Evolutionary conservation across 2,797 vertebrate species (phyloP).

Genomic region (Scolopax rusticola): DNA sequence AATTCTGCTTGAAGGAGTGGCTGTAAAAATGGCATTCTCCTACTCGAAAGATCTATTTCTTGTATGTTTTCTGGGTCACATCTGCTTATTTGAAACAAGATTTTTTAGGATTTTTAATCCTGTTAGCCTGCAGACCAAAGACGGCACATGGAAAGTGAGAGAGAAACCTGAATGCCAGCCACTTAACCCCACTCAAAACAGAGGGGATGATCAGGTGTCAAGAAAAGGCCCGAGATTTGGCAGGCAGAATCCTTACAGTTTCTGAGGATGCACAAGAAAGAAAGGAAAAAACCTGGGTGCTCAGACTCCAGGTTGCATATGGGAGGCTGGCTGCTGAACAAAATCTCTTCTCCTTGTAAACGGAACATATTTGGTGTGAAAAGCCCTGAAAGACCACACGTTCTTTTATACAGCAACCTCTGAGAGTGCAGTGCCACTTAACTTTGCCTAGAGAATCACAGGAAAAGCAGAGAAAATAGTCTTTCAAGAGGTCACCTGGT

Average conservation of each 20-base stretch:
- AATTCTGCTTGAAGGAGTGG: constrained; percentile 71
- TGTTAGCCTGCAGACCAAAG: constrained; percentile 72
- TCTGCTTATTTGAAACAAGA: constrained; percentile 74
- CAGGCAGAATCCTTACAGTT: constrained; percentile 62
- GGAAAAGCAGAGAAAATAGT: constrained; percentile 15
- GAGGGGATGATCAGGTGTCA: constrained; percentile 69
- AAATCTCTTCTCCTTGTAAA: constrained; percentile 70
- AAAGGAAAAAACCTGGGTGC: constrained; percentile 69
- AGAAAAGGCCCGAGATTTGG: constrained; percentile 62
- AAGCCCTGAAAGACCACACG: constrained; percentile 69
- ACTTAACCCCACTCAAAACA: constrained; percentile 69
- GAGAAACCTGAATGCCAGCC: constrained; percentile 67
- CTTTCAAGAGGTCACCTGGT: neutral
- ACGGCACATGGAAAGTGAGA: constrained; percentile 65
- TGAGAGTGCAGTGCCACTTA: neutral
- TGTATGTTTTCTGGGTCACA: constrained; percentile 74
- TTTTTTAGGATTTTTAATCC: constrained; percentile 74
- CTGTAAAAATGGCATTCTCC: constrained; percentile 76
- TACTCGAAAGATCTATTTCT: constrained; percentile 75
- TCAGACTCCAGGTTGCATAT: constrained; percentile 74
- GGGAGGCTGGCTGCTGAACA: constrained; percentile 69
- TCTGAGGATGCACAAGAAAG: constrained; percentile 57
- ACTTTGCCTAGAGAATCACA: neutral
- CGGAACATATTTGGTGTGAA: constrained; percentile 73
- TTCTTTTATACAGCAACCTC: constrained; percentile 60